These are phyloP conservation scores for Masticophis lateralis DNA, from an alignment of 2,797 vertebrate genomes.

Conservation along the genomic window DNA sequence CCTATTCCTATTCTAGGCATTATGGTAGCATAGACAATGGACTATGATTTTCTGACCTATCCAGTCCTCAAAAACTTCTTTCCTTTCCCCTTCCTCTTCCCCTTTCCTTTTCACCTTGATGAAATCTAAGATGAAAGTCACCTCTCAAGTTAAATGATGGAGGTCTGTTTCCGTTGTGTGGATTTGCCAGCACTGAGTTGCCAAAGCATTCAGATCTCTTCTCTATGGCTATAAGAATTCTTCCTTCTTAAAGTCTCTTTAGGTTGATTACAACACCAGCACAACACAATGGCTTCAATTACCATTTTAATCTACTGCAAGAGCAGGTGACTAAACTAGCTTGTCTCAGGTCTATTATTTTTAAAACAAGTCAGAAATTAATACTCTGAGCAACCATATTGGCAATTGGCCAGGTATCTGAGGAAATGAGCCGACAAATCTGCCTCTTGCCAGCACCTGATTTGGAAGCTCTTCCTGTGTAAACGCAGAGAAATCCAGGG, in stretches of 20 bases:
- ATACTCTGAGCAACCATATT: not conserved
- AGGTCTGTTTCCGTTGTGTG: not conserved
- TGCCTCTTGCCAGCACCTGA: conserved; percentile 9
- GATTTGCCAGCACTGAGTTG: not conserved
- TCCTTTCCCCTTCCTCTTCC: not conserved
- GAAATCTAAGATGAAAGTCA: not conserved
- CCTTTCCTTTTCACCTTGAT: not conserved
- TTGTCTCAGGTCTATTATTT: not conserved
- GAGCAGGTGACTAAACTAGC: not conserved
- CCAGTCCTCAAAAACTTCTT: not conserved
- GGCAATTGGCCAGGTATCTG: not conserved
- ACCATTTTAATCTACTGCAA: not conserved
- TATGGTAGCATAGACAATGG: not conserved
- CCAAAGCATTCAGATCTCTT: not conserved
- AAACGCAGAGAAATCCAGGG: conserved; percentile 5
- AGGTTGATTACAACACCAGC: not conserved
- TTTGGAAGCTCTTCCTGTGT: conserved; percentile 16
- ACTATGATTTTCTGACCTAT: not conserved
- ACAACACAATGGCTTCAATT: not conserved
- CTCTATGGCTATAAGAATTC: not conserved
- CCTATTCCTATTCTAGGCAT: not conserved
- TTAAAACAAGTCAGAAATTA: not conserved
- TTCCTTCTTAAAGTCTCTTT: too few species aligned
- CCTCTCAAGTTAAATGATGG: not conserved
- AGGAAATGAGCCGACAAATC: conserved; percentile 17